These are phyloP conservation scores for Trichogramma dendrolimi DNA, from an alignment of 2,888 invertebrate genomes.

Conservation along the genomic window DNA sequence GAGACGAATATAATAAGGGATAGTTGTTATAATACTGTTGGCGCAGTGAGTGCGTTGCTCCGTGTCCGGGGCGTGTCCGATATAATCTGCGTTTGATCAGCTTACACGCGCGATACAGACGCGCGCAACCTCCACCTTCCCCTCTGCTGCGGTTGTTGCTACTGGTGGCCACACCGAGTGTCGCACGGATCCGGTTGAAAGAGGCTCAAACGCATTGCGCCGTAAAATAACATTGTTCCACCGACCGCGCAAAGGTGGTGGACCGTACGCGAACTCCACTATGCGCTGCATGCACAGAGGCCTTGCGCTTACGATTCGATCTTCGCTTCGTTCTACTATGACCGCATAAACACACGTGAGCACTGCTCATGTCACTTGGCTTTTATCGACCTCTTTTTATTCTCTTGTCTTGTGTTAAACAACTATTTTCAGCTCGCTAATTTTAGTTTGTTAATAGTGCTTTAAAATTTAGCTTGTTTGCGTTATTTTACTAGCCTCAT, in stretches of 20 bases:
- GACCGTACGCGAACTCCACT: conserved; percentile 15
- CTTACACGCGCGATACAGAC: conserved; percentile 42
- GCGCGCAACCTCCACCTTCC: not conserved
- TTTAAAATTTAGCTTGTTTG: too few relatives aligned
- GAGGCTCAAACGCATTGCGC: conserved; percentile 51
- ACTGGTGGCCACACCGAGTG: conserved; percentile 13
- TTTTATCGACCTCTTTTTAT: too few relatives aligned
- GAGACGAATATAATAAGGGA: conserved; percentile 8
- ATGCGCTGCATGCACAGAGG: too few relatives aligned
- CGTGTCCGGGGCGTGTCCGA: conserved; percentile 39
- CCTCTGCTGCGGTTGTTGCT: conserved; percentile 19
- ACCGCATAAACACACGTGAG: too few relatives aligned
- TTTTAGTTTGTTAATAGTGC: too few relatives aligned
- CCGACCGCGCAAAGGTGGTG: conserved; percentile 38
- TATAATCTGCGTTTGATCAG: conserved; percentile 52
- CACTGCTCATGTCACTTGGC: too few relatives aligned
- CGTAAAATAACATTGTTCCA: conserved; percentile 52
- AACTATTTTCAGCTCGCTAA: too few relatives aligned
- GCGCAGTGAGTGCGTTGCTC: not conserved
- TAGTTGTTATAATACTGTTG: conserved; percentile 15
- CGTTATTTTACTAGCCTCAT: too few relatives aligned
- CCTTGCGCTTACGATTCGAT: too few relatives aligned
- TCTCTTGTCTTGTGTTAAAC: too few relatives aligned
- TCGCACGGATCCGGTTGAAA: conserved; percentile 48
- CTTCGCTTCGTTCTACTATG: too few relatives aligned